Evolutionary conservation across 1,140 invertebrate genomes (phyloP).

Genomic region (Penaeus japonicus): DNA sequence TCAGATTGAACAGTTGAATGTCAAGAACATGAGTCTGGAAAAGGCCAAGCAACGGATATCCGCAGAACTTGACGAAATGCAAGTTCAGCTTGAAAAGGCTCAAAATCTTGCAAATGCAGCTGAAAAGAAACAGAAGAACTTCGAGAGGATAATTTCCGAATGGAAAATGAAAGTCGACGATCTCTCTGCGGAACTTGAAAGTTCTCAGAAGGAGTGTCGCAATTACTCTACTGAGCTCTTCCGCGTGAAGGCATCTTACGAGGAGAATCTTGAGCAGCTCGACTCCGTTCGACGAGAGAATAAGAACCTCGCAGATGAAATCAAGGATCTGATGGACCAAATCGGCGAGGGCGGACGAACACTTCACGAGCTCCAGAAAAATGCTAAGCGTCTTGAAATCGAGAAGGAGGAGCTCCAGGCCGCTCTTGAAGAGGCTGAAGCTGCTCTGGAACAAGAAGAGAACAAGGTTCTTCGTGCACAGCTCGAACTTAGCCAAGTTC

Average conservation of each 20-base stretch:
- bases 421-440: slow-evolving; percentile 47
- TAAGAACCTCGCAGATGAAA: slow-evolving; percentile 51
- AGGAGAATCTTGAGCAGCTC: slow-evolving; percentile 43
- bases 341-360: slow-evolving; percentile 47
- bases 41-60: slow-evolving; percentile 70
- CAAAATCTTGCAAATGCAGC: slow-evolving; percentile 44
- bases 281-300: slow-evolving; percentile 38
- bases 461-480: slow-evolving; percentile 67
- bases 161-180: slow-evolving; percentile 52
- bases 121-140: slow-evolving; percentile 49
- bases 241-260: slow-evolving; percentile 45
- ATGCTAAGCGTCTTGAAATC: slow-evolving; percentile 44
- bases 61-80: slow-evolving; percentile 71
- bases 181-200: slow-evolving; percentile 36
- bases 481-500: slow-evolving; percentile 69
- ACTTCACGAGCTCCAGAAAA: slow-evolving; percentile 61
- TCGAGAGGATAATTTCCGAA: slow-evolving; percentile 44
- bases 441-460: slow-evolving; percentile 63
- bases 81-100: slow-evolving; percentile 66
- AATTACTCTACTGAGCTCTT: slow-evolving; percentile 48
- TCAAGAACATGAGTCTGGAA: slow-evolving; percentile 64
- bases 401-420: slow-evolving; percentile 48
- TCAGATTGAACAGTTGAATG: slow-evolving; percentile 46
- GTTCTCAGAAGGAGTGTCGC: slow-evolving; percentile 45
- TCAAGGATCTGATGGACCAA: slow-evolving; percentile 48